Base-by-base conservation (phyloP, 2,888 invertebrate species). In the Steinernema carpocapsae region DNA sequence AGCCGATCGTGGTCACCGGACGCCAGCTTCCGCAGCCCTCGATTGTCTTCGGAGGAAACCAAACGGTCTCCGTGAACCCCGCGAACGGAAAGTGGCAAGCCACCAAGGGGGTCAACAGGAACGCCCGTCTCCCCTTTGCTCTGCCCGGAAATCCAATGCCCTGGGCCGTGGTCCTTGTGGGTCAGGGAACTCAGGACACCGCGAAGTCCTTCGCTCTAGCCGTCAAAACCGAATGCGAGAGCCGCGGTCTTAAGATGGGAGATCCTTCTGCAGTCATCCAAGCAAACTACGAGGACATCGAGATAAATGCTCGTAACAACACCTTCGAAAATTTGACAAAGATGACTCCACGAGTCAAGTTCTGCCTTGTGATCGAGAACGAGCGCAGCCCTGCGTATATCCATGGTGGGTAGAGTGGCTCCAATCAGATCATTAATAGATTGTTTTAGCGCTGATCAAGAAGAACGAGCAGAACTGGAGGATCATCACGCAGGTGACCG, bases 401-500 rank as follows among this genome's bases (percentile, higher is more conserved):
- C 2, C 72, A 72, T 19, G 72, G 72, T 72, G 19, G 19, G 71
- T 32, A 3, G 17, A 1, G 29, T 10, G 6, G 42, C 1, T 37
- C 10, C 37, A 37, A 10, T 6, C 3, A 37, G 10, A 37, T 37
- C 10, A 6, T 6, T 37, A 3, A 6, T 37, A 6, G 4, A 3
- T 24, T 2, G 2, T 59, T 59, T 52, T 22, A 72, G 72, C 32
- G 10, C 71, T 26, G 4, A 70, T 74, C 71, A 74, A 74, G 74
- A 24, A 19, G 29, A 43, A 51, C 52, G 82, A 82, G 59, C 73
- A 72, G n/a, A 19, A 74, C 22, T 70, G 48, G 14, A 46, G 52
- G 0, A 70, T 79, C 43, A 70, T 78, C 42, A 78, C 81, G 3
- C 82, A 82, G 71, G 79, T 79, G 48, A 71, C 81, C 46, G 77